These are phyloP conservation scores for Benthochromis sp. DNA, from an alignment of 2,113 vertebrate species.

Conservation along the genomic window DNA sequence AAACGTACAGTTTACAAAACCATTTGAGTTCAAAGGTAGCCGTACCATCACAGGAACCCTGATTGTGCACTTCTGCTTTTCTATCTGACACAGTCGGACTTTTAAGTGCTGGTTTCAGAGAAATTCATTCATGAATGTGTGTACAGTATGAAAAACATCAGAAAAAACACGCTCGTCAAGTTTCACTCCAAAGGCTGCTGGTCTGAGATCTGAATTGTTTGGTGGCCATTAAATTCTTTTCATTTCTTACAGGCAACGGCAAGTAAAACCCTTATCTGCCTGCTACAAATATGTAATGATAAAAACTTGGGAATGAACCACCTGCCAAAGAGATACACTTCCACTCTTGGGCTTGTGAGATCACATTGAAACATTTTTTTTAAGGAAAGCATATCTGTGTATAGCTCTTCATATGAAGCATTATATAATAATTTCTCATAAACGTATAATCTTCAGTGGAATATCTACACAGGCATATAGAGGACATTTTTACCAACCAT, in stretches of 20 bases:
- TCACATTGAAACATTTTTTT: not conserved
- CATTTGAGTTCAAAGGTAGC: not conserved
- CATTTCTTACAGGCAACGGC: not conserved
- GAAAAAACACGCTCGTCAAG: not conserved
- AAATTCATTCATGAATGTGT: not conserved
- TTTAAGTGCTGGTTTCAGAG: constrained; percentile 4
- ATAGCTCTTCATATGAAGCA: not conserved
- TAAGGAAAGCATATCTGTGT: not conserved
- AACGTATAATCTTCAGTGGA: not conserved
- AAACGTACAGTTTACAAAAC: not conserved
- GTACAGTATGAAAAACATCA: not conserved
- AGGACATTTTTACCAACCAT: not conserved
- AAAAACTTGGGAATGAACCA: not conserved
- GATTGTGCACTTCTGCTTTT: not conserved
- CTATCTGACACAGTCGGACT: not conserved
- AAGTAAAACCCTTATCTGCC: not conserved
- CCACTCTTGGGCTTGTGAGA: not conserved
- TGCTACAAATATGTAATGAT: not conserved
- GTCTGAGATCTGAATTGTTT: not conserved
- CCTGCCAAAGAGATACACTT: not conserved
- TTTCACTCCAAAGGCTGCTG: not conserved
- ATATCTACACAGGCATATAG: not conserved
- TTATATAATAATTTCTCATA: not conserved
- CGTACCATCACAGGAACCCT: not conserved
- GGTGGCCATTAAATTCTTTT: not conserved